A percentile compares a stretch with the other conserved stretches of the same genome.
phyloP scores from a whole-genome alignment of 2,888 invertebrate species.

The Aricia artaxerxes region DNA sequence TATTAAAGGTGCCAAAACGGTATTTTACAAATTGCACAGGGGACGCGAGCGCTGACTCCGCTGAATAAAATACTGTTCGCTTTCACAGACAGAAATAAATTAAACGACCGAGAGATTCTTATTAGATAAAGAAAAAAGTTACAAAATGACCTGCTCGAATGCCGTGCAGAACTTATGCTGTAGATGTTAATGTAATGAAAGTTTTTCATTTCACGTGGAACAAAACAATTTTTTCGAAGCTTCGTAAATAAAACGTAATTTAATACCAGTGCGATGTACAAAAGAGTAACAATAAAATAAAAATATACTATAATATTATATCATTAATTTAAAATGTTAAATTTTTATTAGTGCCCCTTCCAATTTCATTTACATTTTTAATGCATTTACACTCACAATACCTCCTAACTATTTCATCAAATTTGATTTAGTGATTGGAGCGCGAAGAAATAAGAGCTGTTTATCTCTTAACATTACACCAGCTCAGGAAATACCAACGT shows the following conservation, averaged over 20 bases:
- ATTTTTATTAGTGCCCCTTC: too few species aligned
- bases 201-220: not conserved
- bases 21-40: conserved; percentile 31
- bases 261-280: not conserved
- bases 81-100: conserved; percentile 34
- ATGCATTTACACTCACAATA: too few species aligned
- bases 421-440: not conserved
- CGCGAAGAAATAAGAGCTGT: not conserved
- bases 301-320: too few species aligned
- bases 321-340: too few species aligned
- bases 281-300: not conserved
- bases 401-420: not conserved
- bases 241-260: not conserved
- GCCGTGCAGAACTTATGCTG: not conserved
- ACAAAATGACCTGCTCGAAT: conserved; percentile 5
- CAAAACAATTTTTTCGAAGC: not conserved
- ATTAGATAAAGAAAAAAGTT: conserved; percentile 37
- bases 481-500: not conserved
- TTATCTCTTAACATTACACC: not conserved
- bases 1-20: conserved; percentile 29
- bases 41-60: conserved; percentile 29
- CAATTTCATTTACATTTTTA: too few species aligned
- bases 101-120: conserved; percentile 35
- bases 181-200: not conserved
- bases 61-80: conserved; percentile 34